Conservation (phyloP, 2,888 invertebrate genomes). For the Temnothorax rugatulus region DNA sequence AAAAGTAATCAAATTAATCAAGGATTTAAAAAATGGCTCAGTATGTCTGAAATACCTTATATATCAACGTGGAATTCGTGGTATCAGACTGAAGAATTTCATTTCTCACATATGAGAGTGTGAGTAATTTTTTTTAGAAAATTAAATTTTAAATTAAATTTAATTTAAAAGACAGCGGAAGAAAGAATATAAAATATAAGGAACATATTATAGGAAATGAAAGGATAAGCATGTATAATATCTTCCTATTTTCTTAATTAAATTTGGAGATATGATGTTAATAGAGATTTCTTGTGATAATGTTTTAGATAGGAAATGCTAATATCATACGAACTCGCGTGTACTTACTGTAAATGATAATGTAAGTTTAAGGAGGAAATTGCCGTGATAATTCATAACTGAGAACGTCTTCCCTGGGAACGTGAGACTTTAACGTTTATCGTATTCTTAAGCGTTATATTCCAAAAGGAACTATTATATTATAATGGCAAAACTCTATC, state of each 20-base stretch:
- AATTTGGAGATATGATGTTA: constrained; percentile 16
- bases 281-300: constrained; percentile 31
- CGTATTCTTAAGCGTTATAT: constrained; percentile 29
- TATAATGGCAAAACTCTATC: neutral
- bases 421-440: constrained; percentile 24
- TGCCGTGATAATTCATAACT: constrained; percentile 35
- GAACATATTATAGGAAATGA: neutral
- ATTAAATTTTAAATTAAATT: constrained; percentile 20
- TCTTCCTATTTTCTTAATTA: neutral
- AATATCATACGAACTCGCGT: constrained; percentile 22
- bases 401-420: neutral
- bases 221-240: neutral
- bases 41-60: neutral
- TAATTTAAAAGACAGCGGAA: neutral
- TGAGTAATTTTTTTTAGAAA: neutral
- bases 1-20: neutral
- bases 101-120: neutral
- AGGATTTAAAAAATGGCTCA: neutral
- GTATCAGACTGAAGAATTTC: neutral
- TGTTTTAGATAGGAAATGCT: neutral
- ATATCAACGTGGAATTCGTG: neutral
- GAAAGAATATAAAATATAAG: neutral
- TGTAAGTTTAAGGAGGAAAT: constrained; percentile 37
- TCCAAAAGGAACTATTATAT: constrained; percentile 31
- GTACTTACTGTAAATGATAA: constrained; percentile 30